phyloP scores from a whole-genome alignment of 2,113 vertebrate genomes.

The Tonatia bakeri region DNA sequence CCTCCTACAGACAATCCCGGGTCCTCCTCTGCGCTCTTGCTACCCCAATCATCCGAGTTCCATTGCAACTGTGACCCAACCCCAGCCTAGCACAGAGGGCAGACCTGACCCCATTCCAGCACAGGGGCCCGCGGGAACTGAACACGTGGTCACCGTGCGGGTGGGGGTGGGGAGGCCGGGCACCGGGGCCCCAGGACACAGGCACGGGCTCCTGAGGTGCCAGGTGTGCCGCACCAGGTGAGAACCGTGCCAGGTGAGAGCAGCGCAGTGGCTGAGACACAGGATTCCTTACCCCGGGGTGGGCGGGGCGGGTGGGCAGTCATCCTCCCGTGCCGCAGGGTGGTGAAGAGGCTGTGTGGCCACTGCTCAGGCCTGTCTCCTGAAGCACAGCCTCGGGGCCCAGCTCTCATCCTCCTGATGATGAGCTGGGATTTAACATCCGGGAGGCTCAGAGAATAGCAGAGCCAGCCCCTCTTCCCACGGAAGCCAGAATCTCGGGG shows the following conservation, averaged over 20 bases:
- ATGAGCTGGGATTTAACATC: too few relatives aligned
- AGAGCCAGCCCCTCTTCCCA: not conserved
- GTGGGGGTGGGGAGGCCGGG: not conserved
- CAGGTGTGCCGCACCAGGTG: not conserved
- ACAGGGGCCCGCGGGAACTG: not conserved
- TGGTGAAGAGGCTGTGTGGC: too few relatives aligned
- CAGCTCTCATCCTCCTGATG: not conserved
- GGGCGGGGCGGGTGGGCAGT: too few relatives aligned
- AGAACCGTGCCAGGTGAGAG: not conserved
- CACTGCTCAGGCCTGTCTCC: not conserved
- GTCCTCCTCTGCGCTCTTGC: not conserved
- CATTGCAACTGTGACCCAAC: rapidly evolving
- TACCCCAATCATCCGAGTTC: not conserved
- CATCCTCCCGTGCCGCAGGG: not conserved
- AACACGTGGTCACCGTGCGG: not conserved
- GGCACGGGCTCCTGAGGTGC: not conserved
- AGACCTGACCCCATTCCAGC: not conserved
- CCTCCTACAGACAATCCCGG: not conserved
- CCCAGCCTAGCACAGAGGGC: not conserved
- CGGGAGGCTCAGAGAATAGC: not conserved
- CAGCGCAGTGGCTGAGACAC: not conserved
- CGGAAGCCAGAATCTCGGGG: not conserved
- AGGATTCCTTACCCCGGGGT: too few relatives aligned
- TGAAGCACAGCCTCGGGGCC: too few relatives aligned
- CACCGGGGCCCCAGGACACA: not conserved